These are phyloP conservation scores for Melanocharis versteri DNA, from an alignment of 2,113 vertebrate genomes.

Conservation along the genomic window DNA sequence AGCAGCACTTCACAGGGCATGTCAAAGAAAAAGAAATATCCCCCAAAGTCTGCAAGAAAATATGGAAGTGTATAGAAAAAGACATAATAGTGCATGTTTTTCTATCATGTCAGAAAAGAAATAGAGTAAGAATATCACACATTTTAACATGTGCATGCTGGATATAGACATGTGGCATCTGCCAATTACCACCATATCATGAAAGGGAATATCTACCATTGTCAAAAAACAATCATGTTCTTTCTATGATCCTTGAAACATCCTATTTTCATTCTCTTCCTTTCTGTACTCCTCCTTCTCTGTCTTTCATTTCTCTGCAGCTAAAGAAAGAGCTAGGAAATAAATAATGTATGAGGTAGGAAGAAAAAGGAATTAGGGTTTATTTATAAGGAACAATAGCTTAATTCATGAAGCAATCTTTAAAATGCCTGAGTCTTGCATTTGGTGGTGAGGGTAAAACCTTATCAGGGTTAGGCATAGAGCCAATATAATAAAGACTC, in stretches of 20 bases:
- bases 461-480: not conserved
- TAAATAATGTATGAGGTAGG: constrained; percentile 33
- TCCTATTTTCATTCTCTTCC: not conserved
- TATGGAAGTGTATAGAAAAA: not conserved
- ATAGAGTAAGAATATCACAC: not conserved
- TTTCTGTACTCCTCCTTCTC: not conserved
- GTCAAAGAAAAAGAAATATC: not conserved
- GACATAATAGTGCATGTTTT: accelerated
- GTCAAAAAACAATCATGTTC: not conserved
- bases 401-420: constrained; percentile 42
- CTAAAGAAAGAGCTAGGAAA: not conserved
- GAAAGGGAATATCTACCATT: not conserved
- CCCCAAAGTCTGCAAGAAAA: not conserved
- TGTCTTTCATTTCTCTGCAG: not conserved
- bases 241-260: not conserved
- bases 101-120: not conserved
- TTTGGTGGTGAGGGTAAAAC: not conserved
- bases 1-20: not conserved
- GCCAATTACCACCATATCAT: not conserved
- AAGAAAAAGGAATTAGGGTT: not conserved
- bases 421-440: constrained; percentile 11
- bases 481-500: not conserved
- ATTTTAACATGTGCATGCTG: not conserved
- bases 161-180: not conserved
- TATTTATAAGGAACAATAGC: constrained; percentile 15